Conservation (phyloP, 2,797 vertebrate genomes). For the Lepidocolaptes lacrymiger region DNA sequence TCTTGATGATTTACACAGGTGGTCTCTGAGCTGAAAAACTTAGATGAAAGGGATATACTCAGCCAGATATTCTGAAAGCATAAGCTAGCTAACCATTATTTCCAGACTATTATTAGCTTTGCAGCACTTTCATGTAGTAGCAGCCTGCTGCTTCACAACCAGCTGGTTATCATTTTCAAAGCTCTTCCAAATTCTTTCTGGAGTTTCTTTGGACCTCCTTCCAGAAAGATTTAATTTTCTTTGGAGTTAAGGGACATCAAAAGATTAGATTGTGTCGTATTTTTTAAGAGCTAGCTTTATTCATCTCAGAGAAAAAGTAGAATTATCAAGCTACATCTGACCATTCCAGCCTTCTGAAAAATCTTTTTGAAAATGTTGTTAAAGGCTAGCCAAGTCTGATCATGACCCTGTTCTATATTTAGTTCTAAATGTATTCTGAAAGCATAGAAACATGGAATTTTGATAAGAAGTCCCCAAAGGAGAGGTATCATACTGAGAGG, state of each 20-base stretch:
- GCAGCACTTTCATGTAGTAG: slow-evolving; percentile 51
- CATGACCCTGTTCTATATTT: slow-evolving; percentile 25
- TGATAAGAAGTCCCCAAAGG: background rate
- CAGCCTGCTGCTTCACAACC: slow-evolving; percentile 44
- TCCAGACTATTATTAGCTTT: slow-evolving; percentile 66
- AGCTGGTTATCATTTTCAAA: slow-evolving; percentile 73
- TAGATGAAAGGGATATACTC: slow-evolving; percentile 23
- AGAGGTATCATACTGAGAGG: background rate
- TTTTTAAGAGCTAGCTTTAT: slow-evolving; percentile 42
- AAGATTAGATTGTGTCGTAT: slow-evolving; percentile 54
- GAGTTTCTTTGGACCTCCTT: slow-evolving; percentile 67
- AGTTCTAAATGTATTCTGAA: background rate
- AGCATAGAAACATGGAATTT: slow-evolving; percentile 1
- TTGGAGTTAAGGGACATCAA: slow-evolving; percentile 70
- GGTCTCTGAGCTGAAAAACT: slow-evolving; percentile 13
- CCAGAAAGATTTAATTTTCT: slow-evolving; percentile 67
- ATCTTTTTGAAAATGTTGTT: background rate
- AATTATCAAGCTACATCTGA: slow-evolving; percentile 66
- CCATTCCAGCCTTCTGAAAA: slow-evolving; percentile 35
- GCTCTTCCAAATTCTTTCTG: slow-evolving; percentile 65
- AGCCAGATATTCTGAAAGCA: slow-evolving; percentile 9
- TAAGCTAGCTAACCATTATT: slow-evolving; percentile 18
- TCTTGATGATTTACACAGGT: slow-evolving; percentile 12
- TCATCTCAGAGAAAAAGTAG: slow-evolving; percentile 64
- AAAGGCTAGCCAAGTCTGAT: background rate